phyloP scores from a whole-genome alignment of 1,140 invertebrate species.

The Adoxophyes honmai region DNA sequence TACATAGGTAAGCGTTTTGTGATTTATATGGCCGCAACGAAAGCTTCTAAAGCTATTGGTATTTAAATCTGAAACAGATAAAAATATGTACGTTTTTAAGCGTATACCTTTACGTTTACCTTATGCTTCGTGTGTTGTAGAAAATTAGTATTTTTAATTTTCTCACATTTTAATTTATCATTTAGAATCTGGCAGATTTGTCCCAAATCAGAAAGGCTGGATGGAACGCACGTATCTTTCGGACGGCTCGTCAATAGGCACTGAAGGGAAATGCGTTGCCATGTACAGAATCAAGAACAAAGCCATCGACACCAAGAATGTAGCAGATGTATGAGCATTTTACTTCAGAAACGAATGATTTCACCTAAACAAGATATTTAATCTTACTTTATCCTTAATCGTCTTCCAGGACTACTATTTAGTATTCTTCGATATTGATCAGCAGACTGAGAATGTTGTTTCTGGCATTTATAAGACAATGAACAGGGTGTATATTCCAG shows the following conservation, averaged over 20 bases:
- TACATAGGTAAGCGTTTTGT: no score
- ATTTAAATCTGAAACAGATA: no score
- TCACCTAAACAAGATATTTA: no score
- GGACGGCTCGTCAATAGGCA: slow-evolving; percentile 48
- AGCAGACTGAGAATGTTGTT: slow-evolving; percentile 59
- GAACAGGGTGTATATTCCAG: slow-evolving; percentile 48
- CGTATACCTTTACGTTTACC: no score
- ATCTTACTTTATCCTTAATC: no score
- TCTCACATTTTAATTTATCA: no score
- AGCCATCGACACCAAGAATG: slow-evolving; percentile 56
- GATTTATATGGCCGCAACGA: no score
- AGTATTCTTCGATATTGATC: slow-evolving; percentile 53
- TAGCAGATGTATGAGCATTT: slow-evolving; percentile 52
- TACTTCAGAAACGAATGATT: no score
- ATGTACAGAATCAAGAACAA: slow-evolving; percentile 67
- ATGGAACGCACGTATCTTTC: slow-evolving; percentile 66
- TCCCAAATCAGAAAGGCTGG: slow-evolving; percentile 57
- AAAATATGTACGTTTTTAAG: no score
- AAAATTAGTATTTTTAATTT: no score
- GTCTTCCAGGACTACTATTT: slow-evolving; percentile 59
- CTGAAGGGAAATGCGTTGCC: slow-evolving; percentile 53
- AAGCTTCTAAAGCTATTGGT: no score
- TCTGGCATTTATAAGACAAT: slow-evolving; percentile 62
- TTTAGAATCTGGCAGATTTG: slow-evolving; percentile 58
- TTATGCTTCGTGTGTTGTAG: no score